A percentile compares a stretch with the other conserved stretches of the same genome.
Conservation (phyloP, 2,888 invertebrate species). For the Drosophila anomalata region DNA sequence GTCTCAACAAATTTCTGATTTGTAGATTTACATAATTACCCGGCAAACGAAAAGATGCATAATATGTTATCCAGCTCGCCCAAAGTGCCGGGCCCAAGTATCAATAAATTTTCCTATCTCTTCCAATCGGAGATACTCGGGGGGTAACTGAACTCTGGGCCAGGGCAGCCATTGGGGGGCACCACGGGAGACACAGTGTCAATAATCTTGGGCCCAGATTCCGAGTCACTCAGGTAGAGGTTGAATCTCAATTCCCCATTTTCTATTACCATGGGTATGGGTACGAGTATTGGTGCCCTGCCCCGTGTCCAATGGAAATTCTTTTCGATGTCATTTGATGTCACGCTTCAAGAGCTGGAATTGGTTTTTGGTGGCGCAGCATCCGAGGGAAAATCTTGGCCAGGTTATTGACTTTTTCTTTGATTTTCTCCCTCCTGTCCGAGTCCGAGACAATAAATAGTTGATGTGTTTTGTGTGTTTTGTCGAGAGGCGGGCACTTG, state of each 20-base stretch:
- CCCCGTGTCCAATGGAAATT: conserved; percentile 37
- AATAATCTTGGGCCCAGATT: conserved; percentile 25
- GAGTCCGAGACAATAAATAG: conserved; percentile 33
- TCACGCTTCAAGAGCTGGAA: conserved; percentile 72
- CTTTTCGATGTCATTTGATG: conserved; percentile 63
- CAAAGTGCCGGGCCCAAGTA: conserved; percentile 60
- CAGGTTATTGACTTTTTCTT: conserved; percentile 71
- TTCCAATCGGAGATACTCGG: conserved; percentile 42
- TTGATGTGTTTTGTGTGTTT: conserved; percentile 35
- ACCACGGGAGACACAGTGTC: conserved; percentile 36
- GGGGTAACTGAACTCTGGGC: conserved; percentile 29
- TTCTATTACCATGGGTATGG: neutral
- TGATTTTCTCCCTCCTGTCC: conserved; percentile 7
- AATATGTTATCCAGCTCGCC: conserved; percentile 30
- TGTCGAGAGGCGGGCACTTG: conserved; percentile 40
- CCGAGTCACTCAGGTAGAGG: conserved; percentile 21
- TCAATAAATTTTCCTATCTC: conserved; percentile 59
- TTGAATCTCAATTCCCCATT: conserved; percentile 9
- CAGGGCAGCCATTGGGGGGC: conserved; percentile 7
- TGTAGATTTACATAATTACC: conserved; percentile 60
- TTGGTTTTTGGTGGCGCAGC: conserved; percentile 56
- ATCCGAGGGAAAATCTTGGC: conserved; percentile 27
- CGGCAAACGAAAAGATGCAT: conserved; percentile 57
- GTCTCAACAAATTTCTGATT: conserved; percentile 1
- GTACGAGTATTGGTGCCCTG: conserved; percentile 15